A percentile compares a stretch with the other conserved stretches of the same genome.
Conservation (phyloP, 2,113 vertebrate genomes). For the Erythrolamprus reginae region DNA sequence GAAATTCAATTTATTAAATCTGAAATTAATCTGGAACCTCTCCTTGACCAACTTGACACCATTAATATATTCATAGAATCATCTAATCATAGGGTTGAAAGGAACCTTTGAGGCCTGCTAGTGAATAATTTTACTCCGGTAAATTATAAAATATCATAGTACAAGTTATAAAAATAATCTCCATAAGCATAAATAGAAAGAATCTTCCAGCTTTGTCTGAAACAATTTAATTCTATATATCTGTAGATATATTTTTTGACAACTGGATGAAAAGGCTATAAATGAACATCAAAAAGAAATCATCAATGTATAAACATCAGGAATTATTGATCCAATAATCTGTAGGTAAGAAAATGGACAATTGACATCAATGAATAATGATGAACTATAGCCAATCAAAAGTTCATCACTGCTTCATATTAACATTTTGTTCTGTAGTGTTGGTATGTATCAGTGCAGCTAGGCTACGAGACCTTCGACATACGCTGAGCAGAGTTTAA, state of each 20-base stretch:
- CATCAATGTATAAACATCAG: background rate
- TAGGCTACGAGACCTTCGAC: no score
- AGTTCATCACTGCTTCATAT: background rate
- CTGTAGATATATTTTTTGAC: background rate
- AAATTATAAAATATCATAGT: background rate
- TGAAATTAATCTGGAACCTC: slow-evolving; percentile 3
- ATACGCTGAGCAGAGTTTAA: no score
- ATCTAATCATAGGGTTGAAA: background rate
- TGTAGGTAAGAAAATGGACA: background rate
- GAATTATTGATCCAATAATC: background rate
- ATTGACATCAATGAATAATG: background rate
- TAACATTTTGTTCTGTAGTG: background rate
- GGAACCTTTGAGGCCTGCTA: background rate
- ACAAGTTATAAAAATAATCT: background rate
- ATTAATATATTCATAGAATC: background rate
- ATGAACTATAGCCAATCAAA: background rate
- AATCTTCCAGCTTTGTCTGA: background rate
- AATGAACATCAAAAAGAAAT: background rate
- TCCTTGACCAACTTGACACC: background rate
- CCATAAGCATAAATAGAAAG: background rate
- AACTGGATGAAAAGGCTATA: background rate
- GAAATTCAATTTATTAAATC: slow-evolving; percentile 19
- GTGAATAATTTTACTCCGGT: background rate
- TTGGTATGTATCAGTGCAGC: no score
- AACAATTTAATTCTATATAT: background rate